Evolutionary conservation across 2,888 invertebrate species (phyloP).

Genomic region (Drosophila meridiana): DNA sequence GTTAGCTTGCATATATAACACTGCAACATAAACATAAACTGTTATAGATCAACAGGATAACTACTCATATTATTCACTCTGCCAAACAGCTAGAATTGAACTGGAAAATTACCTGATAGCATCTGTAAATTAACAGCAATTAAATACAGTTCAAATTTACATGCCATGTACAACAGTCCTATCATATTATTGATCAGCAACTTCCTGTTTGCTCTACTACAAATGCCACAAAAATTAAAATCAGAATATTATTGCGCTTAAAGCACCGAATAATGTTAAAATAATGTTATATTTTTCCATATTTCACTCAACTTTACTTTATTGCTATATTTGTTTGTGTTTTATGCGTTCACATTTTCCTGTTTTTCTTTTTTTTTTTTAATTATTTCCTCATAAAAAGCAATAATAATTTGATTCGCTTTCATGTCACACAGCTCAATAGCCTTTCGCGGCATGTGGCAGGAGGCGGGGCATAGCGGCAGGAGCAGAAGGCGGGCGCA

Average conservation of each 20-base stretch:
- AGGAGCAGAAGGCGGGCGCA: conserved; percentile 37
- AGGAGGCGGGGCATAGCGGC: conserved; percentile 30
- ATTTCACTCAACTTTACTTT: conserved; percentile 6
- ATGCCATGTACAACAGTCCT: not conserved
- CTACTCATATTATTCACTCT: not conserved
- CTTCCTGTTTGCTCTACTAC: not conserved
- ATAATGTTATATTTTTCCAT: not conserved
- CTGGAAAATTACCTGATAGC: not conserved
- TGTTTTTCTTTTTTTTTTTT: not conserved
- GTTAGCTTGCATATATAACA: not conserved
- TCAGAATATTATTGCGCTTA: not conserved
- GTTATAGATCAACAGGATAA: not conserved
- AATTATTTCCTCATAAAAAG: conserved; percentile 35
- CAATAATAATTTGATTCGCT: conserved; percentile 48
- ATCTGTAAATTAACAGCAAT: not conserved
- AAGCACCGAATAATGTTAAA: conserved; percentile 4
- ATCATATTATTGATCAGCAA: not conserved
- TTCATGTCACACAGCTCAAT: conserved; percentile 25
- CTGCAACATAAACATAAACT: not conserved
- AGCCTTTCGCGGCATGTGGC: conserved; percentile 12
- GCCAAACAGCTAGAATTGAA: not conserved
- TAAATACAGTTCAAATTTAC: not conserved
- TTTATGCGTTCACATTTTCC: not conserved
- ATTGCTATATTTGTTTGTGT: conserved; percentile 25
- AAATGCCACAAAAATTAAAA: not conserved